Percentiles rank a stretch among this genome's conserved stretches.
phyloP scores from a whole-genome alignment of 2,113 vertebrate species.

The Thamnophis sirtalis region DNA sequence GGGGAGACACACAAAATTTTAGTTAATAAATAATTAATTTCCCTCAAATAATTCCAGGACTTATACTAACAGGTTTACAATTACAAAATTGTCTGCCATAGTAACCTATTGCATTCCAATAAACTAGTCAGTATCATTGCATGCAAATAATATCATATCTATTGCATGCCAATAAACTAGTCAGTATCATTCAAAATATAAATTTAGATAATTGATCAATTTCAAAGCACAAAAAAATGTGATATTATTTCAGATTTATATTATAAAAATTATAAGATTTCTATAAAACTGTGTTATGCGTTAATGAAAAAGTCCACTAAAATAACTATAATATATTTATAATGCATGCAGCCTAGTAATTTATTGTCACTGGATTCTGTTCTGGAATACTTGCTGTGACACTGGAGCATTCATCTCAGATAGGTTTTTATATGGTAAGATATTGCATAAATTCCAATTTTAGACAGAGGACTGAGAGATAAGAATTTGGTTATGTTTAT shows the following conservation, averaged over 20 bases:
- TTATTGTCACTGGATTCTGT: slow-evolving; percentile 52
- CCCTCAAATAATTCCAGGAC: background rate
- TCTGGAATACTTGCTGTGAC: slow-evolving; percentile 38
- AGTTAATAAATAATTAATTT: background rate
- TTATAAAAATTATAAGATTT: slow-evolving; percentile 14
- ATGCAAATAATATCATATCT: background rate
- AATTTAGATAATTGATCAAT: background rate
- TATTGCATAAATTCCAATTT: slow-evolving; percentile 59
- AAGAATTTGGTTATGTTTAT: slow-evolving; percentile 53
- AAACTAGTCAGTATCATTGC: background rate
- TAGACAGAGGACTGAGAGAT: slow-evolving; percentile 27
- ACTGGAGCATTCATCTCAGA: slow-evolving; percentile 52
- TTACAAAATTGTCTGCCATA: background rate
- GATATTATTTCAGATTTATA: background rate
- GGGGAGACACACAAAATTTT: background rate
- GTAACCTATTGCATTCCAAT: background rate
- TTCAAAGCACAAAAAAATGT: background rate
- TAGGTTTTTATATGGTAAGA: slow-evolving; percentile 53
- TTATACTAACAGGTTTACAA: background rate
- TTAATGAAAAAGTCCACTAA: slow-evolving; percentile 48
- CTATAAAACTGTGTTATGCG: slow-evolving; percentile 25
- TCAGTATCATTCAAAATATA: background rate
- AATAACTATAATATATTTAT: slow-evolving; percentile 57
- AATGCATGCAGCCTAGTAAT: slow-evolving; percentile 23
- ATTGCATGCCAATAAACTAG: background rate